phyloP scores from a whole-genome alignment of 2,888 invertebrate species.

The Drosophila longiperda region DNA sequence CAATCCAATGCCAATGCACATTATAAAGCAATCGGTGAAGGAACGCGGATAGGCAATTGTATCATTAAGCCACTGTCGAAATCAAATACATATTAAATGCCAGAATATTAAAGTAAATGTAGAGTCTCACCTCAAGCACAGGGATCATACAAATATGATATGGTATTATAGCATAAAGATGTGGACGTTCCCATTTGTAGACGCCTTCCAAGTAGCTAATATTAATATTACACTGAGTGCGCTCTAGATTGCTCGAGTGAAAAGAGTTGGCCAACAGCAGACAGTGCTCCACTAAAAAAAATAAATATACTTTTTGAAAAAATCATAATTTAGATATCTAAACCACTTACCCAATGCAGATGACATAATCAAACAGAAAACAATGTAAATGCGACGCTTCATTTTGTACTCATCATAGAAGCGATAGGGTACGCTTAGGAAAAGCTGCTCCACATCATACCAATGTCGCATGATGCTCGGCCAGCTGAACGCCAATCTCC shows the following conservation, averaged over 20 bases:
- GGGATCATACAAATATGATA: constrained; percentile 76
- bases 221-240: constrained; percentile 78
- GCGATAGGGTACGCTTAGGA: constrained; percentile 81
- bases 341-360: constrained; percentile 71
- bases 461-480: constrained; percentile 78
- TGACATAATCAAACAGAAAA: constrained; percentile 70
- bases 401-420: constrained; percentile 78
- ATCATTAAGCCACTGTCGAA: constrained; percentile 79
- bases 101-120: not conserved
- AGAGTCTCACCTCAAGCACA: constrained; percentile 70
- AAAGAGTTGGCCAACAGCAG: constrained; percentile 73
- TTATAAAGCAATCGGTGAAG: constrained; percentile 90
- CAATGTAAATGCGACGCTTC: constrained; percentile 70
- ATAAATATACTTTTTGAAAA: not conserved
- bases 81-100: not conserved
- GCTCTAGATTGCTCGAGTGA: constrained; percentile 73
- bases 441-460: constrained; percentile 81
- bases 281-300: constrained; percentile 76
- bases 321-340: not conserved
- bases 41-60: constrained; percentile 89
- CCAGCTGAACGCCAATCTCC: constrained; percentile 83
- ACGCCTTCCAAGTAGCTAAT: constrained; percentile 74
- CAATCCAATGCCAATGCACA: constrained; percentile 89
- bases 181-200: constrained; percentile 78
- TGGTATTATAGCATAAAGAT: constrained; percentile 74